Base-by-base conservation (phyloP, 2,888 invertebrate species). In the Litoditis marina region DNA sequence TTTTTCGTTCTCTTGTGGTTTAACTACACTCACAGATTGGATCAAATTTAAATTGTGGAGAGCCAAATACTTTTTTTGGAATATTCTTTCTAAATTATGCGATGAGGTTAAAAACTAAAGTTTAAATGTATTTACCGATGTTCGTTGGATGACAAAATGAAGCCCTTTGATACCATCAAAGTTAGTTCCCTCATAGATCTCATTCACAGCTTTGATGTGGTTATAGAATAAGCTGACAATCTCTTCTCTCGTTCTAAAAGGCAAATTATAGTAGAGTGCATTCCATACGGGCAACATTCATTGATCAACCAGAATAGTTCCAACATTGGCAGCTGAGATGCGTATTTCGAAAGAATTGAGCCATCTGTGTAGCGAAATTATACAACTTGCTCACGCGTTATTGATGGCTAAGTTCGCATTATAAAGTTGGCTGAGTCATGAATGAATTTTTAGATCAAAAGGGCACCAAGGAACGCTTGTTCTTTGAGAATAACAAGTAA, bases 171-270 rank as follows among this genome's bases (percentile, higher is more conserved):
- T 92, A 42, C 95, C 96, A 84, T 92, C 92, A 85, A 95, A 95
- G 85, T 90, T 90, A 50, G 94, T 94, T 84, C 91, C 91, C 77
- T 92, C 88, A 86, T 95, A 95, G 84, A 95, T 95, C 84, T 92
- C 92, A 87, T 94, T 95, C 83, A 95, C 94, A 74, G 94, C 94
- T 78, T 94, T 94, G 79, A 99, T 94, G 85, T 98, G 98, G 85
- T 94, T 94, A 63, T 94, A 93, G 85, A 98, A 95, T 78, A 98
- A 87, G 0, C 94, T 93, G 69, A 94, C 88, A 82, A 98, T 96
- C 86, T 98, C 96, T 84, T 98, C 95, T 66, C 92, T 88, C 1
- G 94, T 94, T 85, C 94, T 80, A 55, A 49, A 63, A 47, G n/a
- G n/a, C n/a, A n/a, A n/a, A n/a, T n/a, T n/a, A n/a, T n/a, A n/a